These are phyloP conservation scores for Danionella cerebrum DNA, from an alignment of 2,113 vertebrate genomes.

Conservation along the genomic window DNA sequence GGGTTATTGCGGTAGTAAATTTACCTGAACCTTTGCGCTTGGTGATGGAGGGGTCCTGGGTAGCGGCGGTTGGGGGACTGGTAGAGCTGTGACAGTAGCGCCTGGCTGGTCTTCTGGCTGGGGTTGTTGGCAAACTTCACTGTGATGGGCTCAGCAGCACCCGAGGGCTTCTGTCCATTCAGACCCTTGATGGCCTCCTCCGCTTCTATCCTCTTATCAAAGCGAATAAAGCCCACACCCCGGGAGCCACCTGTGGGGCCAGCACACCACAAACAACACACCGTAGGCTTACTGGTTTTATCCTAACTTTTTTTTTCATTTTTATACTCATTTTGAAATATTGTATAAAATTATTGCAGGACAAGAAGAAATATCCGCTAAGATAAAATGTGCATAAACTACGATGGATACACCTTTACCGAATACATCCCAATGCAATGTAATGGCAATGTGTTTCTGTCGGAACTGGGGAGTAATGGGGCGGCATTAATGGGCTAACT, in stretches of 20 bases:
- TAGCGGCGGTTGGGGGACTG: constrained; percentile 98
- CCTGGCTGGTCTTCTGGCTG: constrained; percentile 99
- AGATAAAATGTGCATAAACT: too few relatives aligned
- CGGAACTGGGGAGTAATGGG: too few relatives aligned
- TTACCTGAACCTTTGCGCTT: constrained; percentile 99
- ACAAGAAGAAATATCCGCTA: too few relatives aligned
- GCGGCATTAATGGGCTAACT: too few relatives aligned
- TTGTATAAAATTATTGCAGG: too few relatives aligned
- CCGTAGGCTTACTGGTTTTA: constrained; percentile 53
- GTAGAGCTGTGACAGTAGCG: constrained; percentile 97
- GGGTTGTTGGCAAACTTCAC: constrained; percentile 99
- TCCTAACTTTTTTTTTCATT: too few relatives aligned
- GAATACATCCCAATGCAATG: too few relatives aligned
- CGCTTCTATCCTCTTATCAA: constrained; percentile 99
- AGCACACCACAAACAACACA: constrained; percentile 66
- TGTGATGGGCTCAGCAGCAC: constrained; percentile 96
- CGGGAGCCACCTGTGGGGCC: constrained; percentile 90
- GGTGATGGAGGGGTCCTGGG: constrained; percentile 96
- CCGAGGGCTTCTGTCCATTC: constrained; percentile 98
- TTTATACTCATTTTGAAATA: too few relatives aligned
- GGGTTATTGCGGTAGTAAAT: constrained; percentile 37
- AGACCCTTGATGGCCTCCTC: constrained; percentile 99
- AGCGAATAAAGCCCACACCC: constrained; percentile 99
- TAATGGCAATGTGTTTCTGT: too few relatives aligned
- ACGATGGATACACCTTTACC: too few relatives aligned